phyloP scores from a whole-genome alignment of 2,888 invertebrate genomes.

The Calliopum simillimum region DNA sequence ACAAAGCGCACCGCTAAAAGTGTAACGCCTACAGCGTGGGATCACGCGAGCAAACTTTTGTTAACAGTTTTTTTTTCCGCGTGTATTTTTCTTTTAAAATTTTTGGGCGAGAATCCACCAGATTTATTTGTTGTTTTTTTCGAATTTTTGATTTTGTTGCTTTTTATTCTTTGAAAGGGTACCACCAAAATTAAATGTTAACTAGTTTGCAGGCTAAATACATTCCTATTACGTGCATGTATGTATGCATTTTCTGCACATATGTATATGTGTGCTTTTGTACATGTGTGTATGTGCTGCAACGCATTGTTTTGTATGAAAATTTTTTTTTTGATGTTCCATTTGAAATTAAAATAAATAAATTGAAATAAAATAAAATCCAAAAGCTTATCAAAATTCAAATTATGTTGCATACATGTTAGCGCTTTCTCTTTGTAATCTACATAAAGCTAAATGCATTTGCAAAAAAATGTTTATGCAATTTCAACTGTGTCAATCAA shows the following conservation, averaged over 20 bases:
- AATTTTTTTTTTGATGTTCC: background rate
- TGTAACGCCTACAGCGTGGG: slow-evolving; percentile 6
- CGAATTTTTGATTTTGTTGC: no score
- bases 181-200: background rate
- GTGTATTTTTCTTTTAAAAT: background rate
- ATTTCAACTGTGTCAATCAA: no score
- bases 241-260: slow-evolving; percentile 13
- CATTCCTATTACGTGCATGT: background rate
- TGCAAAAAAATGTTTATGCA: no score
- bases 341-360: background rate
- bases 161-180: no score
- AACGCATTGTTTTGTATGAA: slow-evolving; percentile 10
- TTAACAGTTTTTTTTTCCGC: background rate
- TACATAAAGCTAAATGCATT: no score
- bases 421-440: background rate
- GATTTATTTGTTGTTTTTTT: no score
- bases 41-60: background rate
- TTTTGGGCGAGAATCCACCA: background rate
- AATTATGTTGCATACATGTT: slow-evolving; percentile 34
- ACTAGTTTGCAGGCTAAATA: background rate
- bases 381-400: slow-evolving; percentile 37
- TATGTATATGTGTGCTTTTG: slow-evolving; percentile 31
- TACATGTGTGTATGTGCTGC: slow-evolving; percentile 29
- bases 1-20: background rate
- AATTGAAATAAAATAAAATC: slow-evolving; percentile 31